Evolutionary conservation across 2,113 vertebrate genomes (phyloP).

Genomic region (Oncorhynchus gorbuscha): DNA sequence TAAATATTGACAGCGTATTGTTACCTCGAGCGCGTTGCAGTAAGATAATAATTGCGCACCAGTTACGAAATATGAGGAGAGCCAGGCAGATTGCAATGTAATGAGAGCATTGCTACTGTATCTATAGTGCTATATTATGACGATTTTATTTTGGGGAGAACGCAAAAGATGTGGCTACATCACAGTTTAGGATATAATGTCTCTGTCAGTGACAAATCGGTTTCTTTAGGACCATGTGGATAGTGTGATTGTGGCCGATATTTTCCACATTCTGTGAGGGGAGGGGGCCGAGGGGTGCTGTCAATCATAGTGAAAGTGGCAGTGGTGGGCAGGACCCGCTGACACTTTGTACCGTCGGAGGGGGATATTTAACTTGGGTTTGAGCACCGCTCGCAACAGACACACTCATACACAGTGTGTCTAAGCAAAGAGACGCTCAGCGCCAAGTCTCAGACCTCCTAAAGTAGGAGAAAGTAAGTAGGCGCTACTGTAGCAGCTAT

Average conservation of each 20-base stretch:
- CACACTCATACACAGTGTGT: conserved; percentile 76
- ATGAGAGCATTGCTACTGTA: no score
- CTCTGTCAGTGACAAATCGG: not conserved
- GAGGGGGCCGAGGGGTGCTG: conserved; percentile 58
- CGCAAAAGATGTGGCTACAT: no score
- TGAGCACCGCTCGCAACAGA: conserved; percentile 73
- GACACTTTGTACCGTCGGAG: conserved; percentile 77
- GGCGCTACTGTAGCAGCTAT: conserved; percentile 62
- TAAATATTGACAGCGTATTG: conserved; percentile 66
- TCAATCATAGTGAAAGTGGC: conserved; percentile 84
- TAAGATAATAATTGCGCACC: not conserved
- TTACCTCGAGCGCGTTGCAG: conserved; percentile 45
- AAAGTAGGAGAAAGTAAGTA: conserved; percentile 63
- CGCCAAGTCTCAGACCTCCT: conserved; percentile 64
- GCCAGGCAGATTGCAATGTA: no score
- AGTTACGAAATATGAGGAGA: no score
- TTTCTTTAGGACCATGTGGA: conserved; percentile 72
- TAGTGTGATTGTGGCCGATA: conserved; percentile 68
- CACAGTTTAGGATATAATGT: no score
- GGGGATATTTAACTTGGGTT: conserved; percentile 89
- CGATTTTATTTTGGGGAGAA: not conserved
- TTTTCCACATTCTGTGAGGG: conserved; percentile 70
- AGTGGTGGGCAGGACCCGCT: conserved; percentile 79
- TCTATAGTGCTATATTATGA: not conserved
- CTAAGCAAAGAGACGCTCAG: conserved; percentile 66